A percentile compares a stretch with the other conserved stretches of the same genome.
Evolutionary conservation across 2,113 vertebrate genomes (phyloP).

Genomic region (Oncorhynchus tshawytscha): DNA sequence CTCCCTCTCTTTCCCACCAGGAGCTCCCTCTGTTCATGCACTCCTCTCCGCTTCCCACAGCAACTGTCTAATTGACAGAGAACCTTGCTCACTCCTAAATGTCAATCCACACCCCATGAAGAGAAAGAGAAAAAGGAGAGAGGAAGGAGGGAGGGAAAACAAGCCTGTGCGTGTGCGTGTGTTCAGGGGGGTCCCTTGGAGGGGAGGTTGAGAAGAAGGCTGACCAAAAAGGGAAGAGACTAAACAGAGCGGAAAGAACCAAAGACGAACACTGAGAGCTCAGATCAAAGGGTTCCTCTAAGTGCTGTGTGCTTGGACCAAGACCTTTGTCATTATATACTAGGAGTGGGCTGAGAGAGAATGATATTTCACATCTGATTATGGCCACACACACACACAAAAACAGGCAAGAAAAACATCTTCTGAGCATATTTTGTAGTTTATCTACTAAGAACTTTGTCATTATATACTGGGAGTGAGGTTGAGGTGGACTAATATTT

Average conservation of each 20-base stretch:
- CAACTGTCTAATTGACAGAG: constrained; percentile 52
- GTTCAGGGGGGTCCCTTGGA: neutral
- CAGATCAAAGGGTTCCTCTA: constrained; percentile 64
- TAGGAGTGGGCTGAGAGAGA: constrained; percentile 33
- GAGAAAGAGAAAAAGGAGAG: constrained; percentile 18
- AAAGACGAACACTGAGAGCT: constrained; percentile 53
- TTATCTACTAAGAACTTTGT: neutral
- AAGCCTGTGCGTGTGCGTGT: constrained; percentile 12
- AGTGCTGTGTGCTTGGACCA: constrained; percentile 32
- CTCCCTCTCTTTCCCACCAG: constrained; percentile 10
- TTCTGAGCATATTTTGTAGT: neutral
- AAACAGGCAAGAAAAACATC: neutral
- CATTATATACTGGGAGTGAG: neutral
- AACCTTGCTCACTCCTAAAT: constrained; percentile 27
- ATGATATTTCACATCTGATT: neutral
- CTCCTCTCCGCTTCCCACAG: constrained; percentile 29
- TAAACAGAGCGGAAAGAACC: constrained; percentile 49
- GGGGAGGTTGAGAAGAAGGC: constrained; percentile 14
- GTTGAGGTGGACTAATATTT: neutral
- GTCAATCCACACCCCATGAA: constrained; percentile 53
- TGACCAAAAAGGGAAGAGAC: constrained; percentile 23
- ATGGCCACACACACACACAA: neutral
- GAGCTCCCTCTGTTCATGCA: neutral
- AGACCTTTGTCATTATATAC: constrained; percentile 61
- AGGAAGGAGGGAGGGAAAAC: constrained; percentile 18